Evolutionary conservation across 1,140 invertebrate genomes (phyloP).

Genomic region (Drosophila littoralis): DNA sequence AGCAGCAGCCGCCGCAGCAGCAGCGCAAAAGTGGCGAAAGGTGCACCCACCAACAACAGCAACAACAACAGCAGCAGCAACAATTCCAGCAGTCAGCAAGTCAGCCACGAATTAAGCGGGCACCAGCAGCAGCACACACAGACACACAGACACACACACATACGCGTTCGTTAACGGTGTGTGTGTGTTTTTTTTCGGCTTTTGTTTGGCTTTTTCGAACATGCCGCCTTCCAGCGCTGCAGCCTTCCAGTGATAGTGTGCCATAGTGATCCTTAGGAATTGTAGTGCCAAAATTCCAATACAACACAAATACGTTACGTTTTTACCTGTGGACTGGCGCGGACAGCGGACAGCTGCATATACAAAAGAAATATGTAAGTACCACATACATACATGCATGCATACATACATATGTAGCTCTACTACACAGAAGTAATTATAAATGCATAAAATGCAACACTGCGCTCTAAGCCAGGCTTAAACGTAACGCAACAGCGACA

Average conservation of each 20-base stretch:
- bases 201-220: slow-evolving; percentile 10
- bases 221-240: slow-evolving; percentile 13
- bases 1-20: slow-evolving; percentile 38
- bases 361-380: slow-evolving; percentile 25
- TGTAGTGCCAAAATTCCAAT: slow-evolving; percentile 71
- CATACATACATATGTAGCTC: background rate
- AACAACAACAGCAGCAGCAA: slow-evolving; percentile 26
- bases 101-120: slow-evolving; percentile 25
- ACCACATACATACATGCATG: slow-evolving; percentile 1
- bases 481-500: slow-evolving; percentile 27
- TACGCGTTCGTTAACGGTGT: slow-evolving; percentile 23
- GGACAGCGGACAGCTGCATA: slow-evolving; percentile 31
- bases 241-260: slow-evolving; percentile 42
- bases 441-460: slow-evolving; percentile 74
- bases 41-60: slow-evolving; percentile 32
- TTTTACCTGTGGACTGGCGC: slow-evolving; percentile 34
- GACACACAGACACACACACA: background rate
- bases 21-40: slow-evolving; percentile 22
- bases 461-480: slow-evolving; percentile 46
- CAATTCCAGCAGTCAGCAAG: slow-evolving; percentile 14
- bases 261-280: slow-evolving; percentile 48
- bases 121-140: background rate
- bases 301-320: slow-evolving; percentile 18
- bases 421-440: slow-evolving; percentile 66
- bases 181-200: background rate